Conservation (phyloP, 2,888 invertebrate genomes). For the Trichogramma evanescens region DNA sequence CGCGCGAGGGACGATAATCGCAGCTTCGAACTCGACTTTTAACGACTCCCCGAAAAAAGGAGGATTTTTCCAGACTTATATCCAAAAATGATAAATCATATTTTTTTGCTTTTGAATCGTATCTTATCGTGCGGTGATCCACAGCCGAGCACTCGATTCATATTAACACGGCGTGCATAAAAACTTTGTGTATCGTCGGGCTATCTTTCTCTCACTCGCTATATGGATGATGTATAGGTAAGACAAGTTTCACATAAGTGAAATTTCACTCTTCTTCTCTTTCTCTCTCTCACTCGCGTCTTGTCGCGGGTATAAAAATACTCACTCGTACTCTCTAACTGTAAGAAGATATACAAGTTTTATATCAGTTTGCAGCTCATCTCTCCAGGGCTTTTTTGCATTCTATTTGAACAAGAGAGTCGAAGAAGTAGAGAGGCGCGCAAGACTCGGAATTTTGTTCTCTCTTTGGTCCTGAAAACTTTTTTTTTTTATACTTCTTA, state of each 20-base stretch:
- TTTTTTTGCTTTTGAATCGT: too few relatives aligned
- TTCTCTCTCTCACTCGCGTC: too few relatives aligned
- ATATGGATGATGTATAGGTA: not conserved
- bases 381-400: conserved; percentile 19
- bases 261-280: not conserved
- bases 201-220: too few relatives aligned
- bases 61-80: too few relatives aligned
- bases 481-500: not conserved
- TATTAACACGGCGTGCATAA: too few relatives aligned
- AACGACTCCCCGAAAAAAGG: too few relatives aligned
- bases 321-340: not conserved
- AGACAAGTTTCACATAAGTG: not conserved
- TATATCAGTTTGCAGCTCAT: conserved; percentile 19
- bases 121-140: too few relatives aligned
- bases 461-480: conserved; percentile 1
- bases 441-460: not conserved
- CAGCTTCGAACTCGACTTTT: too few relatives aligned
- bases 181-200: too few relatives aligned
- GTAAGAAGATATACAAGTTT: conserved; percentile 8
- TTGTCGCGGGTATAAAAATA: not conserved
- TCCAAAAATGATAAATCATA: too few relatives aligned
- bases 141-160: too few relatives aligned
- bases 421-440: not conserved
- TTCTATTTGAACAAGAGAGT: conserved; percentile 19
- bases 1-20: too few relatives aligned